phyloP scores from a whole-genome alignment of 2,888 invertebrate genomes.

The Lasioglossum vierecki region DNA sequence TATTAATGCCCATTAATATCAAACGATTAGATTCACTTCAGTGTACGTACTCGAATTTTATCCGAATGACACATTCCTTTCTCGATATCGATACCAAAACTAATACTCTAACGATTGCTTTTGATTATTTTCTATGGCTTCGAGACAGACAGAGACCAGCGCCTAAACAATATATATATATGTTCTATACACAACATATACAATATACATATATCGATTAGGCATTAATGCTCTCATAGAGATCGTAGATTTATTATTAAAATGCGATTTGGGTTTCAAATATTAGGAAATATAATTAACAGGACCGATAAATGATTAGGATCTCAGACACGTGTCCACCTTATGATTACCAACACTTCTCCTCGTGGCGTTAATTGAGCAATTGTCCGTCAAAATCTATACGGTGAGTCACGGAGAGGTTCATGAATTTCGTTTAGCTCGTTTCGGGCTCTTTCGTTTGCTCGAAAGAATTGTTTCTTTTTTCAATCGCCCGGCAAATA shows the following conservation, averaged over 20 bases:
- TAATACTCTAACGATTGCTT: neutral
- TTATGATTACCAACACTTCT: conserved; percentile 22
- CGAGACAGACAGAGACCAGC: neutral
- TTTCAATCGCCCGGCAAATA: too few relatives aligned
- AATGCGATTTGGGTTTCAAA: neutral
- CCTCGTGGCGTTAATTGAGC: conserved; percentile 14
- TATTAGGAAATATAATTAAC: neutral
- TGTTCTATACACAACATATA: too few relatives aligned
- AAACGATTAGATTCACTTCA: neutral
- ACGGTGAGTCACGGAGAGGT: neutral
- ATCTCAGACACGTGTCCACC: conserved; percentile 13
- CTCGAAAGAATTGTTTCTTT: neutral
- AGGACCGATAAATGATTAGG: neutral
- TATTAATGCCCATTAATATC: neutral
- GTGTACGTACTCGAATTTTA: neutral
- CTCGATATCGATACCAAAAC: neutral
- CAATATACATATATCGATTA: too few relatives aligned
- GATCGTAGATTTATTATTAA: neutral
- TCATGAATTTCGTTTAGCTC: neutral
- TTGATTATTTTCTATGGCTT: neutral
- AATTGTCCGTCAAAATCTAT: neutral
- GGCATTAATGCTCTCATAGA: neutral
- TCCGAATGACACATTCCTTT: neutral
- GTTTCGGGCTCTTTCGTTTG: neutral
- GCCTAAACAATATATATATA: neutral